phyloP scores from a whole-genome alignment of 2,113 vertebrate genomes.

The Pollimyrus isidori region DNA sequence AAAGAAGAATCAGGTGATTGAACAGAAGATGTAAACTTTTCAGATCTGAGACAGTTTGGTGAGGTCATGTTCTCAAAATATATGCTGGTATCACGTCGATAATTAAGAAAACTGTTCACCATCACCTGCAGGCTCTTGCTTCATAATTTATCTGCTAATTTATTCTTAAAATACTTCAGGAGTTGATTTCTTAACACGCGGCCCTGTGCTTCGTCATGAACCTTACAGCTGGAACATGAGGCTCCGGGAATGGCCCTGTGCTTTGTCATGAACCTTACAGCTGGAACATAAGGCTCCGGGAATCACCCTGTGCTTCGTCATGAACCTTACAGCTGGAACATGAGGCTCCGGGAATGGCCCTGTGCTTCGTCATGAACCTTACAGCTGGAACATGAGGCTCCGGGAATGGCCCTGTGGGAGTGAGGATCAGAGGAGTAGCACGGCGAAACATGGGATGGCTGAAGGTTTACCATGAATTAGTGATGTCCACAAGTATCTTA shows the following conservation, averaged over 20 bases:
- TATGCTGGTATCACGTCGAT: background rate
- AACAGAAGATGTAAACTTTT: background rate
- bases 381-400: background rate
- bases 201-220: background rate
- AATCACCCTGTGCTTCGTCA: background rate
- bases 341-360: background rate
- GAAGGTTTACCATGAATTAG: background rate
- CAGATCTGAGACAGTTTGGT: background rate
- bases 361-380: background rate
- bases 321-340: background rate
- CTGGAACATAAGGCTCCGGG: too few relatives aligned
- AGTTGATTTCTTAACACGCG: background rate
- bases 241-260: too few relatives aligned
- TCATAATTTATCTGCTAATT: background rate
- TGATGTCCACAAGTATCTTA: background rate
- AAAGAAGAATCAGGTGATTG: background rate
- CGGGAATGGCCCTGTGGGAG: background rate
- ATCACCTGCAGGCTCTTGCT: background rate
- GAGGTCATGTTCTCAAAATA: background rate
- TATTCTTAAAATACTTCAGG: background rate
- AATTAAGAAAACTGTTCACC: background rate
- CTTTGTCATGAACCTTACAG: too few relatives aligned
- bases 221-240: background rate
- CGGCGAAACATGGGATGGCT: background rate
- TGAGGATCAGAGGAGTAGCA: background rate